Conservation (phyloP, 2,797 vertebrate genomes). For the Liparis tanakae region DNA sequence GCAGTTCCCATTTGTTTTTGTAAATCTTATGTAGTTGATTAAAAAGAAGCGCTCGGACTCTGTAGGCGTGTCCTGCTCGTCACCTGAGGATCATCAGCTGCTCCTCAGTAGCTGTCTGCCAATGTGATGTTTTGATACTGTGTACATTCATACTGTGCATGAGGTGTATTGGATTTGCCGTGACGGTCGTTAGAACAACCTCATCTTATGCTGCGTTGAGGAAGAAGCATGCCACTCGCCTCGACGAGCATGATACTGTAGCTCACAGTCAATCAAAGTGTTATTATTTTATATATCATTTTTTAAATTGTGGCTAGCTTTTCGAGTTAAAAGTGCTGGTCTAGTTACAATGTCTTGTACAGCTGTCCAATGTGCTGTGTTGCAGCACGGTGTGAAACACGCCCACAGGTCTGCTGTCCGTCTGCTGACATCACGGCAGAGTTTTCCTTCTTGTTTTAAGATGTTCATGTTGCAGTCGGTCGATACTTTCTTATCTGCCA, state of each 20-base stretch:
- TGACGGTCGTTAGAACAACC: slow-evolving; percentile 54
- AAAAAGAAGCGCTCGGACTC: slow-evolving; percentile 59
- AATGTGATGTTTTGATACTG: slow-evolving; percentile 75
- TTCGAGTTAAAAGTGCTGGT: slow-evolving; percentile 29
- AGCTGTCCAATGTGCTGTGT: slow-evolving; percentile 17
- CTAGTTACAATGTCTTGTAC: slow-evolving; percentile 27
- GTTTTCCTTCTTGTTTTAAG: slow-evolving; percentile 33
- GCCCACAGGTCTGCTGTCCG: slow-evolving; percentile 12
- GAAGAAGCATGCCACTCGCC: slow-evolving; percentile 70
- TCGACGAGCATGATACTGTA: slow-evolving; percentile 66
- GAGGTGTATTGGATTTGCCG: slow-evolving; percentile 70
- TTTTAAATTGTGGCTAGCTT: slow-evolving; percentile 39
- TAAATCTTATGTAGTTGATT: slow-evolving; percentile 44
- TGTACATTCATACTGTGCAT: slow-evolving; percentile 73
- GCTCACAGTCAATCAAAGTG: slow-evolving; percentile 58
- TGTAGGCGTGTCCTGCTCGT: slow-evolving; percentile 56
- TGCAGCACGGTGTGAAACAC: slow-evolving; percentile 37
- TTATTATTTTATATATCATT: slow-evolving; percentile 71
- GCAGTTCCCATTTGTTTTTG: slow-evolving; percentile 61
- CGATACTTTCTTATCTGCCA: slow-evolving; percentile 46
- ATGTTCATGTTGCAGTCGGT: slow-evolving; percentile 41
- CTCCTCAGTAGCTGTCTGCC: slow-evolving; percentile 69
- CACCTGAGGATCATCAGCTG: slow-evolving; percentile 56
- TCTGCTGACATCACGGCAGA: slow-evolving; percentile 29
- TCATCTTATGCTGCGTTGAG: slow-evolving; percentile 59